Conservation (phyloP, 53 echinoderm and acorn worm species). For the Paracentrotus lividus region DNA sequence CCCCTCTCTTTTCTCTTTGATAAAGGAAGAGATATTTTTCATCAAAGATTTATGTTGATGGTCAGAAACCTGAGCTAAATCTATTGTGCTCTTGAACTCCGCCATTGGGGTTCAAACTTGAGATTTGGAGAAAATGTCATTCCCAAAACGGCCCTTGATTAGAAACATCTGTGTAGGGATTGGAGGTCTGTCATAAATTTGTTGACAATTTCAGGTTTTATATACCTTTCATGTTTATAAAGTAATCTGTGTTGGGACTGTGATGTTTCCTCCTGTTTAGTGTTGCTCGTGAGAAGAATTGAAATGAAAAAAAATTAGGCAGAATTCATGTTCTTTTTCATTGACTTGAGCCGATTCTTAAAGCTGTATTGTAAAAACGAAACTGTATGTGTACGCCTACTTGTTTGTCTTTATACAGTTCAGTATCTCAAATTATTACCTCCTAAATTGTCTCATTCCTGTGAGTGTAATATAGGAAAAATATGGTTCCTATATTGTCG, state of each 20-base stretch:
- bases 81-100: constrained; percentile 56
- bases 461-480: no score
- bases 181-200: constrained; percentile 36
- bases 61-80: constrained; percentile 11
- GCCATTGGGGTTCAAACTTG: constrained; percentile 35
- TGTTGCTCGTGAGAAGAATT: background rate
- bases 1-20: background rate
- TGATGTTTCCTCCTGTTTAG: constrained; percentile 19
- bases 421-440: no score
- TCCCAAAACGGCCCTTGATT: constrained; percentile 51
- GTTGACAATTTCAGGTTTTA: constrained; percentile 47
- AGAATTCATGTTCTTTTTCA: background rate
- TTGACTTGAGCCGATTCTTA: background rate
- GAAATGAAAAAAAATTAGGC: background rate
- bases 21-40: constrained; percentile 23
- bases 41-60: constrained; percentile 53
- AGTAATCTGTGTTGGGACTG: constrained; percentile 22
- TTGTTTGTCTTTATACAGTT: no score
- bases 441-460: no score
- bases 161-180: constrained; percentile 31
- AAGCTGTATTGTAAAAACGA: no score
- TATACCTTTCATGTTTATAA: background rate
- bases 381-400: no score
- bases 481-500: no score
- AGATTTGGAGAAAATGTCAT: constrained; percentile 51